Percentiles rank a stretch among this genome's conserved stretches.
phyloP scores from a whole-genome alignment of 1,140 invertebrate genomes.

The Polypedilum pembai region DNA sequence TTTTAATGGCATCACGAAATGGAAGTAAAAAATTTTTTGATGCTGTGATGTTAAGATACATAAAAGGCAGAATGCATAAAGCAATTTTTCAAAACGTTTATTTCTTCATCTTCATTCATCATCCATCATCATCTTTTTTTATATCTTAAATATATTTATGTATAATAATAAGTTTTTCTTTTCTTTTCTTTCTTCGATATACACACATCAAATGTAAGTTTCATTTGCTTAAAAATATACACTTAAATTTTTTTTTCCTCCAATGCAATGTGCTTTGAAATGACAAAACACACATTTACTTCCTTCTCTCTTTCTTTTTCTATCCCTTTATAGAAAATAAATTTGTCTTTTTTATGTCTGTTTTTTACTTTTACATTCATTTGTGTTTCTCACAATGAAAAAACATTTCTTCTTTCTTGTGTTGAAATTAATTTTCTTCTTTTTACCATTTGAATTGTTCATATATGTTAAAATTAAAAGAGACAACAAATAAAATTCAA shows the following conservation, averaged over 20 bases:
- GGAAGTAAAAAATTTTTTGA: background rate
- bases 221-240: conserved; percentile 17
- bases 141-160: background rate
- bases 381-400: too few relatives aligned
- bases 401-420: too few relatives aligned
- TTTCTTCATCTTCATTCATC: background rate
- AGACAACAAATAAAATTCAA: too few relatives aligned
- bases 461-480: too few relatives aligned
- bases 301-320: background rate
- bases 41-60: conserved; percentile 3
- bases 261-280: background rate
- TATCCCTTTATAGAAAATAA: too few relatives aligned
- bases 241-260: background rate
- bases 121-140: conserved; percentile 1
- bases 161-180: background rate
- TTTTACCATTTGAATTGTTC: too few relatives aligned
- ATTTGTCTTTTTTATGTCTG: too few relatives aligned
- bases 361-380: too few relatives aligned
- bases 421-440: too few relatives aligned
- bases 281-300: background rate
- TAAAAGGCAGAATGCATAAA: conserved; percentile 18
- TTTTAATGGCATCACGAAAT: background rate
- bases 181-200: background rate
- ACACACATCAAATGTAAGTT: conserved; percentile 25
- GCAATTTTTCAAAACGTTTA: conserved; percentile 13